A percentile compares a stretch with the other conserved stretches of the same genome.
These are phyloP conservation scores for Temnothorax longispinosus DNA, from an alignment of 1,140 invertebrate species.

Conservation along the genomic window DNA sequence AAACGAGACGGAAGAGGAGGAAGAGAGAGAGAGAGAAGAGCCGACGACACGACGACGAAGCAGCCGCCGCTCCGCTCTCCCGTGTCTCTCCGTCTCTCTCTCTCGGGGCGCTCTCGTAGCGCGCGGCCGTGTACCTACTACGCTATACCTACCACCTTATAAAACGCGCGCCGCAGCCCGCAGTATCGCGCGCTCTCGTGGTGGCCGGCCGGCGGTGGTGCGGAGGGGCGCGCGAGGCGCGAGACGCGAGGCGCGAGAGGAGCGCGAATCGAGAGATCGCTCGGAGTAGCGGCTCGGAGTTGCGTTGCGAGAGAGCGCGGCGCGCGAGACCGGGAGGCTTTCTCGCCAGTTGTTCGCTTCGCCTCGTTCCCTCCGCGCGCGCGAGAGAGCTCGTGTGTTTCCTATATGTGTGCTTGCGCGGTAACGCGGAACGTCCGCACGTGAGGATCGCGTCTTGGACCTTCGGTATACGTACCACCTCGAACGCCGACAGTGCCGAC, in stretches of 20 bases:
- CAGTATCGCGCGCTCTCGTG: constrained; percentile 38
- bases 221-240: constrained; percentile 15
- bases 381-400: background rate
- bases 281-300: constrained; percentile 3
- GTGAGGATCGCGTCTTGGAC: background rate
- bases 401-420: background rate
- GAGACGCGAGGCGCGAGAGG: background rate
- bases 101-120: constrained; percentile 62
- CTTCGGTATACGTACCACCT: background rate
- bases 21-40: background rate
- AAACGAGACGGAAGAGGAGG: background rate
- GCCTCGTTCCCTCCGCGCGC: constrained; percentile 16
- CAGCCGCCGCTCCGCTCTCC: constrained; percentile 13
- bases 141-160: constrained; percentile 35
- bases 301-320: background rate
- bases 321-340: constrained; percentile 34
- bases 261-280: constrained; percentile 31
- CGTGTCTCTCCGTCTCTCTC: background rate
- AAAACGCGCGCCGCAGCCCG: constrained; percentile 36
- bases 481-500: background rate
- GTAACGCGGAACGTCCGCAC: constrained; percentile 37
- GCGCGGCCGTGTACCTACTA: constrained; percentile 18
- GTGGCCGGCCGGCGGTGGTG: background rate
- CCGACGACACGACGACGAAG: constrained; percentile 22
- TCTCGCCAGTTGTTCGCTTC: constrained; percentile 50